A percentile compares a stretch with the other conserved stretches of the same genome.
Evolutionary conservation across 1,140 invertebrate genomes (phyloP).

Genomic region (Hetaerina americana): DNA sequence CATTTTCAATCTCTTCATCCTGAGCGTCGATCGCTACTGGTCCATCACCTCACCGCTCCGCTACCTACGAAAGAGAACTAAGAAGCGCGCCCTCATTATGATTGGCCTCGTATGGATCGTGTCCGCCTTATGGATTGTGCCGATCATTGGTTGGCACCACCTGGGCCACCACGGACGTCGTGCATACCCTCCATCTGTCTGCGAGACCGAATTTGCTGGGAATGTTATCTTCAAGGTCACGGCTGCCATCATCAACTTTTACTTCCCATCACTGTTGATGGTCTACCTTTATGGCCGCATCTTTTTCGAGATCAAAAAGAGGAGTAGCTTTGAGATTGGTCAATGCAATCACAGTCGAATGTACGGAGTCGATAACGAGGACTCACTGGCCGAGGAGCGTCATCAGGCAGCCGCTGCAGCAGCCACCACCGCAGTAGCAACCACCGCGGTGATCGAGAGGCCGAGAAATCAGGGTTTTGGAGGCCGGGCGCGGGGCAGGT

Average conservation of each 20-base stretch:
- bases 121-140: slow-evolving; percentile 36
- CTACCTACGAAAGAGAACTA: slow-evolving; percentile 43
- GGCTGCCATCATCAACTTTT: slow-evolving; percentile 41
- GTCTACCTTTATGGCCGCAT: slow-evolving; percentile 38
- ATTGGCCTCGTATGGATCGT: slow-evolving; percentile 39
- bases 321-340: slow-evolving; percentile 30
- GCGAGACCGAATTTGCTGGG: slow-evolving; percentile 41
- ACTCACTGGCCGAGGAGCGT: slow-evolving; percentile 14
- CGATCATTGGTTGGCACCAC: slow-evolving; percentile 35
- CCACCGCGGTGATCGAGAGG: neutral
- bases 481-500: neutral
- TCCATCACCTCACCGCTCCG: slow-evolving; percentile 44
- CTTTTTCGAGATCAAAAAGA: slow-evolving; percentile 35
- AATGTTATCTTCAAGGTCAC: slow-evolving; percentile 32
- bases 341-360: slow-evolving; percentile 13
- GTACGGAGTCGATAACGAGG: neutral
- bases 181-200: slow-evolving; percentile 22
- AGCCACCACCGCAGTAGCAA: neutral
- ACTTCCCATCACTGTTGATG: slow-evolving; percentile 40
- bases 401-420: neutral
- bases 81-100: slow-evolving; percentile 32
- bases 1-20: slow-evolving; percentile 44
- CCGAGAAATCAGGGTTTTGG: neutral
- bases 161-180: slow-evolving; percentile 25
- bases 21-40: slow-evolving; percentile 35